These are phyloP conservation scores for Callaeas wilsoni DNA, from an alignment of 2,113 vertebrate genomes.

Conservation along the genomic window DNA sequence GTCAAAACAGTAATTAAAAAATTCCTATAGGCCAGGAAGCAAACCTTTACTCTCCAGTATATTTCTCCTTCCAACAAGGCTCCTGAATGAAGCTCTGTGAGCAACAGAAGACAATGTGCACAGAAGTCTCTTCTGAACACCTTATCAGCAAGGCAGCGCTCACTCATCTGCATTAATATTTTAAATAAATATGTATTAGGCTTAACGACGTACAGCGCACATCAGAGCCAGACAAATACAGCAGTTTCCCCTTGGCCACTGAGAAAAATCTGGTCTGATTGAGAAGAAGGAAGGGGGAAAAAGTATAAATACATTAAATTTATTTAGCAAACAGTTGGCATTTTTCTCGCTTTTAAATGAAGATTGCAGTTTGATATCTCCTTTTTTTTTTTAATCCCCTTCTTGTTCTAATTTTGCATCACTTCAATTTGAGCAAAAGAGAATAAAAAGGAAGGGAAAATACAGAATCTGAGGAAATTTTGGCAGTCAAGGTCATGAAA, in stretches of 20 bases:
- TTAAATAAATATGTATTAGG: slow-evolving; percentile 47
- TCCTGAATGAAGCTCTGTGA: neutral
- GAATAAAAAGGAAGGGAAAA: neutral
- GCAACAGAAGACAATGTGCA: neutral
- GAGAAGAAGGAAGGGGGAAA: neutral
- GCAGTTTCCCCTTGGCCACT: neutral
- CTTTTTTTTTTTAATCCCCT: neutral
- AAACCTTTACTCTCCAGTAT: slow-evolving; percentile 10
- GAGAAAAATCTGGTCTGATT: neutral
- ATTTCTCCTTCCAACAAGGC: slow-evolving; percentile 19
- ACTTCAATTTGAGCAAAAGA: neutral
- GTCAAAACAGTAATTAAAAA: slow-evolving; percentile 66
- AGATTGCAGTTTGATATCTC: neutral
- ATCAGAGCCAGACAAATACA: neutral
- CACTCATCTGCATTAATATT: slow-evolving; percentile 35
- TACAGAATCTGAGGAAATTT: neutral
- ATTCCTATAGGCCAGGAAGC: slow-evolving; percentile 35
- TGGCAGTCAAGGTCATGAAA: neutral
- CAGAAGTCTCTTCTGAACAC: neutral
- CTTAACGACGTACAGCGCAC: fast-evolving
- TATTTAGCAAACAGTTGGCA: neutral
- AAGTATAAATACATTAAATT: neutral
- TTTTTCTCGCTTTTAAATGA: neutral
- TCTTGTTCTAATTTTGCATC: neutral
- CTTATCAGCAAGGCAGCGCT: neutral